These are phyloP conservation scores for Baryphthengus martii DNA, from an alignment of 2,113 vertebrate species.

Conservation along the genomic window DNA sequence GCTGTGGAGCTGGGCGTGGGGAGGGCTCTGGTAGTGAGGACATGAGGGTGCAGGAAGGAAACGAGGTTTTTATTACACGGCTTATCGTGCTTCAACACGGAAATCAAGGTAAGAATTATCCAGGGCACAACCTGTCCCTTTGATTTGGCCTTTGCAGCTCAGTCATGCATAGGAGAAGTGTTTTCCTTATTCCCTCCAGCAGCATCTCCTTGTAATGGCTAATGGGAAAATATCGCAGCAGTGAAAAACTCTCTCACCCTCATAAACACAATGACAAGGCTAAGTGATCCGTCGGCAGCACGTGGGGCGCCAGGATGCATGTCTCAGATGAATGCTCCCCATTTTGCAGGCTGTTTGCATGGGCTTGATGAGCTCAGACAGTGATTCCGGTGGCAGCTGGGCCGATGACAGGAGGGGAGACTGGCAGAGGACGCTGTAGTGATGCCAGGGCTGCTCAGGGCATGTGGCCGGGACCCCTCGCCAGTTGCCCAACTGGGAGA, in stretches of 20 bases:
- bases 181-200: not conserved
- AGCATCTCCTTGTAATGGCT: not conserved
- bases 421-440: fast-evolving
- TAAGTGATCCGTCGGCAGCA: not conserved
- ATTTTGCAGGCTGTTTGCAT: not conserved
- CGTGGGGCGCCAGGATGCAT: not conserved
- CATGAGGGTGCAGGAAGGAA: fast-evolving
- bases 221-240: not conserved
- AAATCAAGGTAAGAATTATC: not conserved
- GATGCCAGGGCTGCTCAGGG: fast-evolving
- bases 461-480: fast-evolving
- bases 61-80: not conserved
- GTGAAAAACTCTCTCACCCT: not conserved
- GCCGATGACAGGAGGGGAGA: not conserved
- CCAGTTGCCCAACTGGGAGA: not conserved
- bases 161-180: not conserved
- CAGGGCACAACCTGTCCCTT: not conserved
- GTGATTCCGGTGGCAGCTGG: not conserved
- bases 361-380: not conserved
- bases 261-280: not conserved
- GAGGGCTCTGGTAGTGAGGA: not conserved
- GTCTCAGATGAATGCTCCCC: not conserved
- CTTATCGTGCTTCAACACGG: not conserved
- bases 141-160: not conserved
- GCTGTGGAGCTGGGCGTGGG: fast-evolving